Base-by-base conservation (phyloP, 2,797 vertebrate genomes). In the Sciaenops ocellatus region DNA sequence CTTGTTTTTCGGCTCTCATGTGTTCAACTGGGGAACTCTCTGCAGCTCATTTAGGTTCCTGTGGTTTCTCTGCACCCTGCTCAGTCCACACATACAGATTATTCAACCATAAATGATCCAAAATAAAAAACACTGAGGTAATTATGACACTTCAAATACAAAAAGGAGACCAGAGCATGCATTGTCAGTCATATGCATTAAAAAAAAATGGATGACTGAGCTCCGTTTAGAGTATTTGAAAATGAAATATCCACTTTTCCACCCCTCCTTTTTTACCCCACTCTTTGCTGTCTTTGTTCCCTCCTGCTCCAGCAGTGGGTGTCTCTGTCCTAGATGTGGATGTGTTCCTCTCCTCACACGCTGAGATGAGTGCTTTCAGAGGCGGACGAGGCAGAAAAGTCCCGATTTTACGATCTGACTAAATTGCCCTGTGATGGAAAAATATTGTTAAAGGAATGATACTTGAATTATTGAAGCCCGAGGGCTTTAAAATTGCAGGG, bases 381-480 rank as follows among this genome's bases (percentile, higher is more conserved):
- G 80, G 87, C 80, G 79, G 82, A 88, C 46, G 20, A 82, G 79
- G 79, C 83, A 83, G 89, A 83, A 79, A 80, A 87, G 86, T 80
- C 89, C 78, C 48, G 15, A 79, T 85, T 84, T 83, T 87, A 87
- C 93, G 90, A 94, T 89, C 92, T 93, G 91, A 82, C 86, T 90
- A 92, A 94, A 94, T 94, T 86, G 88, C 90, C 85, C 85, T 17
- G 81, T 95, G 95, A 96, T 96, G 95, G 95, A 95, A 95, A 95
- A 95, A 95, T 94, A 95, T 93, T 96, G 95, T 96, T 88, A 84
- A 79, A 84, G 92, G 94, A 94, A 91, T 87, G 79, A 92, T 85
- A 88, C 83, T 85, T 96, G 92, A 96, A 96, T 96, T 95, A 95
- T 96, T 95, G 84, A 96, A 91, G 82, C 89, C 71, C 61, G 16